Percentiles rank a stretch among this genome's conserved stretches.
These are phyloP conservation scores for Vanessa atalanta DNA, from an alignment of 1,140 invertebrate genomes.

Conservation along the genomic window DNA sequence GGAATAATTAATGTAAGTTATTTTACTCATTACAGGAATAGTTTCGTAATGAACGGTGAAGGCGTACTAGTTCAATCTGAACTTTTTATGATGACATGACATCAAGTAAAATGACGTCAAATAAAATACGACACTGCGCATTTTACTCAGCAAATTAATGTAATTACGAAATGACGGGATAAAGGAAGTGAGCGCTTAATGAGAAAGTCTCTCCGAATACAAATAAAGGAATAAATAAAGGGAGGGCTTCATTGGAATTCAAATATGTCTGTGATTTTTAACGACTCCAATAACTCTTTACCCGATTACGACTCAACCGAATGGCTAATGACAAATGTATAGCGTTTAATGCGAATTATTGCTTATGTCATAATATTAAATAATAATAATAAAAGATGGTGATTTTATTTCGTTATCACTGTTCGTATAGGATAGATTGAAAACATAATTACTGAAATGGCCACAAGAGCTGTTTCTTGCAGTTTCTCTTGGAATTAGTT, in stretches of 20 bases:
- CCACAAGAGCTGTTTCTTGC: too few relatives aligned
- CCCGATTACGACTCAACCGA: not conserved
- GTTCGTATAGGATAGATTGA: too few relatives aligned
- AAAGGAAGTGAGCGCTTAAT: constrained; percentile 40
- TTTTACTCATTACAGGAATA: too few relatives aligned
- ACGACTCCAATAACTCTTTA: not conserved
- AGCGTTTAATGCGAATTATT: too few relatives aligned
- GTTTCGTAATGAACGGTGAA: too few relatives aligned
- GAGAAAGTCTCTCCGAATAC: constrained; percentile 40
- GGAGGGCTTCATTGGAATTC: not conserved
- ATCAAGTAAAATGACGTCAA: not conserved
- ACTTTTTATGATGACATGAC: not conserved
- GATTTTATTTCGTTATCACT: too few relatives aligned
- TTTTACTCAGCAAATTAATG: constrained; percentile 14
- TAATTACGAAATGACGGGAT: constrained; percentile 37
- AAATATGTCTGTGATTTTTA: not conserved
- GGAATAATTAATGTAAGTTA: too few relatives aligned
- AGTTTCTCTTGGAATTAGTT: too few relatives aligned
- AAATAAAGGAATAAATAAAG: constrained; percentile 44
- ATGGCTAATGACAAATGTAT: too few relatives aligned
- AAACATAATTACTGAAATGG: too few relatives aligned
- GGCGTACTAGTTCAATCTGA: not conserved
- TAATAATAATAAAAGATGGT: too few relatives aligned
- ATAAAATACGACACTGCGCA: not conserved
- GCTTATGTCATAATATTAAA: too few relatives aligned